These are phyloP conservation scores for Dromius quadrimaculatus DNA, from an alignment of 2,888 invertebrate genomes.

Conservation along the genomic window DNA sequence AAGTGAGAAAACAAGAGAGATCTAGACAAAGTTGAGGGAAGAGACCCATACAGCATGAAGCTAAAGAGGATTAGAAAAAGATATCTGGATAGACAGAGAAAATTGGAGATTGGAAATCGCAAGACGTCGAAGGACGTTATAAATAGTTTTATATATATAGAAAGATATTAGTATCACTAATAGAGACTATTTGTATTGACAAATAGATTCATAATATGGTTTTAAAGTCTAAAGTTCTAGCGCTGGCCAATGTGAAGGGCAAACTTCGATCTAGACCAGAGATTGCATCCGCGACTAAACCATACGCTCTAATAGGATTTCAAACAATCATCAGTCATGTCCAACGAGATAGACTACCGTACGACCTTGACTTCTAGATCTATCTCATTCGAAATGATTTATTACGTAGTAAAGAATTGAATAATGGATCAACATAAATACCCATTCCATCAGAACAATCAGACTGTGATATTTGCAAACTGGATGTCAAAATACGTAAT, in stretches of 20 bases:
- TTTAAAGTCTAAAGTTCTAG: too few relatives aligned
- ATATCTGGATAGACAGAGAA: too few relatives aligned
- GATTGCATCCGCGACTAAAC: conserved; percentile 14
- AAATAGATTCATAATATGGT: too few relatives aligned
- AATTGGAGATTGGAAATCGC: too few relatives aligned
- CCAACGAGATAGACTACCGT: conserved; percentile 45
- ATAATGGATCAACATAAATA: conserved; percentile 42
- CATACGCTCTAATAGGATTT: conserved; percentile 26
- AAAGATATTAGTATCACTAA: too few relatives aligned
- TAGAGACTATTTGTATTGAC: too few relatives aligned
- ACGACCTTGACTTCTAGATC: conserved; percentile 39
- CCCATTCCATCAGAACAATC: conserved; percentile 12
- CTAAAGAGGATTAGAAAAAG: too few relatives aligned
- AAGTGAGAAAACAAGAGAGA: too few relatives aligned
- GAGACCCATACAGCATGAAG: too few relatives aligned
- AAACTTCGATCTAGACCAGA: conserved; percentile 33
- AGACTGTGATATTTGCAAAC: conserved; percentile 20
- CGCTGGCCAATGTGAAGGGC: conserved; percentile 10
- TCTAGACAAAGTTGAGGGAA: too few relatives aligned
- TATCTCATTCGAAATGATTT: conserved; percentile 47
- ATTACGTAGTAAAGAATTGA: conserved; percentile 37
- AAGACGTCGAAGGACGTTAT: too few relatives aligned
- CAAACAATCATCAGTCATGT: conserved; percentile 42
- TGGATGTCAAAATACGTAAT: conserved; percentile 10
- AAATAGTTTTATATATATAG: too few relatives aligned